phyloP scores from a whole-genome alignment of 2,888 invertebrate species.

The Drosophila buzzatii region DNA sequence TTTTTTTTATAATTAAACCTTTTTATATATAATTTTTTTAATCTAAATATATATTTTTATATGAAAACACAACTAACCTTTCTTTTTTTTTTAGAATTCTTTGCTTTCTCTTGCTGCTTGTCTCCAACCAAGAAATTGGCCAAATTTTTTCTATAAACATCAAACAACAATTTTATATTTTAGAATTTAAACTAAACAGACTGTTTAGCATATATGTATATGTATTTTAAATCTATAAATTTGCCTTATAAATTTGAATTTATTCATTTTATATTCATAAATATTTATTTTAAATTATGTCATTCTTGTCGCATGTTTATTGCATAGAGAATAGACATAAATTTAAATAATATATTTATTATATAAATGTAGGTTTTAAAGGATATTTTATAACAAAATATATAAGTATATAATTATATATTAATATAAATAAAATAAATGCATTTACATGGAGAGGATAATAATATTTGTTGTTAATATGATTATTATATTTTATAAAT shows the following conservation, averaged over 20 bases:
- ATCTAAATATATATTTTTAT: background rate
- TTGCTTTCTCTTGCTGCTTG: background rate
- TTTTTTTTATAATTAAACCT: too few species aligned
- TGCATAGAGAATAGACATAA: background rate
- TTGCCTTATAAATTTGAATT: background rate
- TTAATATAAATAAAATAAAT: too few species aligned
- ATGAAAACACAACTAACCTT: background rate
- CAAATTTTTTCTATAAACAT: background rate
- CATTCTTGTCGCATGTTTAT: background rate
- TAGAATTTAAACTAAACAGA: background rate
- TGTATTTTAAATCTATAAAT: background rate
- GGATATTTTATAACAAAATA: too few species aligned
- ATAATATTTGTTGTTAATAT: too few species aligned
- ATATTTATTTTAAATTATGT: background rate
- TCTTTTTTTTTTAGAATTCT: accelerated
- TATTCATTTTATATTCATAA: background rate
- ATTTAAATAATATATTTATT: background rate
- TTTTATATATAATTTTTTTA: too few species aligned
- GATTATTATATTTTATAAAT: too few species aligned
- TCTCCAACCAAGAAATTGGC: too few species aligned
- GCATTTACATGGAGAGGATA: too few species aligned
- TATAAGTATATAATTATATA: too few species aligned
- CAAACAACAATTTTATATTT: background rate
- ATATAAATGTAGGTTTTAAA: background rate
- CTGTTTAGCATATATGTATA: background rate